These are phyloP conservation scores for Phengaris arion DNA, from an alignment of 2,888 invertebrate genomes.

Conservation along the genomic window DNA sequence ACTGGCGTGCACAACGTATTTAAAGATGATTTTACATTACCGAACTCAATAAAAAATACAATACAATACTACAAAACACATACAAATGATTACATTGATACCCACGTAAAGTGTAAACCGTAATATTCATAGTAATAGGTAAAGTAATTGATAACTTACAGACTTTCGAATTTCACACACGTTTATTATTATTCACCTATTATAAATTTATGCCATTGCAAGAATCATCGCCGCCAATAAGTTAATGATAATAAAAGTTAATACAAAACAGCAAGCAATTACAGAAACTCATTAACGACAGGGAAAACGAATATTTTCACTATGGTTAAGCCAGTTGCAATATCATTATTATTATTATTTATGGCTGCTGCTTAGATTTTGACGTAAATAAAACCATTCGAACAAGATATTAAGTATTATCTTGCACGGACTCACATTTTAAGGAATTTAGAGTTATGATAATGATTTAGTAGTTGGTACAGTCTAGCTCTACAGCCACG, in stretches of 20 bases:
- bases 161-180: not conserved
- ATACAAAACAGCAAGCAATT: not conserved
- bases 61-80: not conserved
- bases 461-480: too few relatives aligned
- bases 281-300: not conserved
- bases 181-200: not conserved
- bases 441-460: too few relatives aligned
- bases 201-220: not conserved
- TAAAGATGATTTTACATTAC: slow-evolving; percentile 54
- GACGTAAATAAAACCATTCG: too few relatives aligned
- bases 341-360: too few relatives aligned
- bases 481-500: too few relatives aligned
- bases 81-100: not conserved
- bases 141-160: too few relatives aligned
- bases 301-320: not conserved
- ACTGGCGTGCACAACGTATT: slow-evolving; percentile 49
- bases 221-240: not conserved
- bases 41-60: not conserved
- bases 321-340: not conserved
- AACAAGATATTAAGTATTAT: too few relatives aligned
- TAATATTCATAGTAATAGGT: too few relatives aligned
- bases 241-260: not conserved
- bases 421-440: too few relatives aligned
- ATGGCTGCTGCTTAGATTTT: too few relatives aligned
- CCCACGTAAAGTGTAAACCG: too few relatives aligned